phyloP scores from a whole-genome alignment of 2,888 invertebrate species.

The Trichopria drosophilae region DNA sequence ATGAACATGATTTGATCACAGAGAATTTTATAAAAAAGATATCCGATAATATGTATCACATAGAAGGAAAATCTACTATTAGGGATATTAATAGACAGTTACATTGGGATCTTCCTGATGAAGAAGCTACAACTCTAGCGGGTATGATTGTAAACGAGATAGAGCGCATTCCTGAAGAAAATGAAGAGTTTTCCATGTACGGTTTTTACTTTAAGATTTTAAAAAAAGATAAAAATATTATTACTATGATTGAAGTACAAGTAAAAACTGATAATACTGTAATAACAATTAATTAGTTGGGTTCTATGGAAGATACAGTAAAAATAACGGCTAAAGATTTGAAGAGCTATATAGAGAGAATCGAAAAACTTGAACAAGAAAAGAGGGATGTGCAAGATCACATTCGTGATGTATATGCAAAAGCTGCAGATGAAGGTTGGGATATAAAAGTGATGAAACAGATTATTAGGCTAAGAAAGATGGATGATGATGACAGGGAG shows the following conservation, averaged over 20 bases:
- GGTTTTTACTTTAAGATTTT: slow-evolving; percentile 21
- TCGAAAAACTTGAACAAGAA: slow-evolving; percentile 20
- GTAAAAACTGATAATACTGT: slow-evolving; percentile 22
- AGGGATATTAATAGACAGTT: slow-evolving; percentile 14
- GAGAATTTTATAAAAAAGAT: slow-evolving; percentile 15
- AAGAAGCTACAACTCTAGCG: slow-evolving; percentile 16
- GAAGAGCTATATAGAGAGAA: slow-evolving; percentile 19
- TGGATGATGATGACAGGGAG: slow-evolving; percentile 16
- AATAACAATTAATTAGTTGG: slow-evolving; percentile 17
- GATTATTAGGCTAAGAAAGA: slow-evolving; percentile 15
- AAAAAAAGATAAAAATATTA: slow-evolving; percentile 21
- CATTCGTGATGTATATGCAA: slow-evolving; percentile 16
- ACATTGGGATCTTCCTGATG: slow-evolving; percentile 14
- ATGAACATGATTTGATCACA: slow-evolving; percentile 13
- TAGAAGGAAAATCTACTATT: slow-evolving; percentile 14
- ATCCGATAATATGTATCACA: slow-evolving; percentile 15
- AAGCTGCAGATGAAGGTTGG: slow-evolving; percentile 14
- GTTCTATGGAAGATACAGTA: slow-evolving; percentile 21
- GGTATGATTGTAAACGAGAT: slow-evolving; percentile 14
- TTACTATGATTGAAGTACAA: slow-evolving; percentile 18
- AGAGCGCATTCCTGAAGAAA: slow-evolving; percentile 16
- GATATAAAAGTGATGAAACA: slow-evolving; percentile 20
- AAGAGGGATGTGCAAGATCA: slow-evolving; percentile 17
- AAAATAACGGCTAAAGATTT: slow-evolving; percentile 19
- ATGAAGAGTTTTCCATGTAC: slow-evolving; percentile 20